Evolutionary conservation across 2,113 vertebrate species (phyloP).

Genomic region (Ammospiza caudacuta): DNA sequence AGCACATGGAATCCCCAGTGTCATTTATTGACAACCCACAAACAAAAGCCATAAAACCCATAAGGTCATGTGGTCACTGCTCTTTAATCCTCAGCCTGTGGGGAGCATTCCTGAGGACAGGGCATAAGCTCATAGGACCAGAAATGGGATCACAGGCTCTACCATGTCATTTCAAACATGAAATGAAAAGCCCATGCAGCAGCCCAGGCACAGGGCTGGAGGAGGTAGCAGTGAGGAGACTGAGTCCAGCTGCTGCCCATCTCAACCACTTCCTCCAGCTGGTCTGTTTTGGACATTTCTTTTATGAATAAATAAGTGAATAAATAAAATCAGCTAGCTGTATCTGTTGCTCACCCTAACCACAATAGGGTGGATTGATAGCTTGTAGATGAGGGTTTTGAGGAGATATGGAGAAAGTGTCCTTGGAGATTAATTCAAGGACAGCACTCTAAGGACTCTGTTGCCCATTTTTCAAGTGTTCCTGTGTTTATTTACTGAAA

Average conservation of each 20-base stretch:
- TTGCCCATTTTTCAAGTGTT: constrained; percentile 56
- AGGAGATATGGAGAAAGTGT: constrained; percentile 23
- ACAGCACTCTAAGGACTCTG: constrained; percentile 20
- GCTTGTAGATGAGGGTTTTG: not conserved
- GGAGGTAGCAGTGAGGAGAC: accelerated
- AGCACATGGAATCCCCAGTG: not conserved
- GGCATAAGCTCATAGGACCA: not conserved
- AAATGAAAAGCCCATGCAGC: not conserved
- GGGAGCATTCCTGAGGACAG: not conserved
- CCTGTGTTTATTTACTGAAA: constrained; percentile 65
- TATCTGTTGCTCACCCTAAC: not conserved
- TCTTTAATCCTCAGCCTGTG: not conserved
- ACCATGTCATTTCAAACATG: accelerated
- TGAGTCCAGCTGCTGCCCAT: not conserved
- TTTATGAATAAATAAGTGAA: constrained; percentile 3
- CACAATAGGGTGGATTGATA: constrained; percentile 3
- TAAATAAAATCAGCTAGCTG: constrained; percentile 12
- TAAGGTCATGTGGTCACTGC: not conserved
- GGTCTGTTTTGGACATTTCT: not conserved
- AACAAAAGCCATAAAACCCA: not conserved
- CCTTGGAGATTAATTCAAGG: constrained; percentile 57
- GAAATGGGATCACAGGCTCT: not conserved
- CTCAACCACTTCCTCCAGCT: not conserved
- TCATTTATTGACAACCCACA: not conserved
- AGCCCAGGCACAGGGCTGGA: accelerated